These are phyloP conservation scores for Larimichthys crocea DNA, from an alignment of 2,113 vertebrate genomes.

Conservation along the genomic window DNA sequence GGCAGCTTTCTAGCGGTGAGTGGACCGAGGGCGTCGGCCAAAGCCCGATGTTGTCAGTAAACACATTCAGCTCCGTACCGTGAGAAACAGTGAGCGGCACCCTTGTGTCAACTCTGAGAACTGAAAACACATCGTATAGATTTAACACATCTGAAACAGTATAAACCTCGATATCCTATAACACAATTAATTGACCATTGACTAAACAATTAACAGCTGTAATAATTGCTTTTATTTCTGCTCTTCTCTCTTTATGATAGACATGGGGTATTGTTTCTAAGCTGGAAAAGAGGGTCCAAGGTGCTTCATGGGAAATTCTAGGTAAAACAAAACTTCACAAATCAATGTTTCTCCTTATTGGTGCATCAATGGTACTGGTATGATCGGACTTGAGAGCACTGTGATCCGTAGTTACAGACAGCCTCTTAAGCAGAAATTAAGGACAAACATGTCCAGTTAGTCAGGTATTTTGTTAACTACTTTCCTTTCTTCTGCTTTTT, in stretches of 20 bases:
- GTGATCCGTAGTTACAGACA: too few species aligned
- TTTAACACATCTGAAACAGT: too few species aligned
- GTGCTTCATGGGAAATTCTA: constrained; percentile 99
- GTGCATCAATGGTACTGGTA: neutral
- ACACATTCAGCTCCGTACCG: neutral
- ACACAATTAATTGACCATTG: neutral
- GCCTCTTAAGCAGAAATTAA: too few species aligned
- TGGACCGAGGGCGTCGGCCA: neutral
- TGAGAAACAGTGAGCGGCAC: neutral
- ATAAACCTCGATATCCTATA: too few species aligned
- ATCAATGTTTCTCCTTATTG: neutral
- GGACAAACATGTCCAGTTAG: neutral
- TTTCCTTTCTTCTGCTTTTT: constrained; percentile 1
- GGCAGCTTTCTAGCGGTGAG: constrained; percentile 97
- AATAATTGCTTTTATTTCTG: neutral
- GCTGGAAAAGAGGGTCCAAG: constrained; percentile 99
- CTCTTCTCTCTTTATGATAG: constrained; percentile 63
- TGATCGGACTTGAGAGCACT: too few species aligned
- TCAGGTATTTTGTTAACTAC: neutral
- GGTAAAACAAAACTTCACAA: constrained; percentile 80
- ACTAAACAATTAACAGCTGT: neutral
- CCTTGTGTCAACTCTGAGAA: too few species aligned
- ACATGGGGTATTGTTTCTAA: constrained; percentile 99
- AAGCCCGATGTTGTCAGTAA: neutral
- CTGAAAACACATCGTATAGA: too few species aligned